Evolutionary conservation across 2,888 invertebrate species (phyloP).

Genomic region (Agriotes lineatus): DNA sequence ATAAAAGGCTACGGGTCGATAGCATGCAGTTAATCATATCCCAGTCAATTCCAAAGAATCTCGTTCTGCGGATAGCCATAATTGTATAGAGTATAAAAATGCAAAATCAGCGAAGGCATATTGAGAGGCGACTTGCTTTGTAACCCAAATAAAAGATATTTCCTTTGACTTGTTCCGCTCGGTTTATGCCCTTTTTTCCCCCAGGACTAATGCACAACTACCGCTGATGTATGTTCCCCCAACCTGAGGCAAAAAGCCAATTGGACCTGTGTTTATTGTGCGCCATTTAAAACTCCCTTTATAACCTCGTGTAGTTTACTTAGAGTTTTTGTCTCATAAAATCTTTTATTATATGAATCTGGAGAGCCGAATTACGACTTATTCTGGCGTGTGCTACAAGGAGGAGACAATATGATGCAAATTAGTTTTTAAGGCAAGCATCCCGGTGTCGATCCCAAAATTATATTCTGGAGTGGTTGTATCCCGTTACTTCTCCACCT

Average conservation of each 20-base stretch:
- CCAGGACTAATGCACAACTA: slow-evolving; percentile 37
- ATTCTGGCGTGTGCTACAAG: background rate
- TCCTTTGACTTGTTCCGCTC: slow-evolving; percentile 31
- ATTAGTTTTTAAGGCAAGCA: slow-evolving; percentile 13
- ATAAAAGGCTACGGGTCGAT: too few species aligned
- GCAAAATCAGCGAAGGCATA: slow-evolving; percentile 20
- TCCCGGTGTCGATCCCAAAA: background rate
- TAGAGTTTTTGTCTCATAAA: slow-evolving; percentile 20
- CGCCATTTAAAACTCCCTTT: slow-evolving; percentile 32
- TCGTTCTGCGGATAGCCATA: background rate
- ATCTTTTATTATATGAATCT: slow-evolving; percentile 21
- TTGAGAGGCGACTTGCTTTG: slow-evolving; percentile 12
- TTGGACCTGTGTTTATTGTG: slow-evolving; percentile 32
- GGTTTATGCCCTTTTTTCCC: slow-evolving; percentile 35
- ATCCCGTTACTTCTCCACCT: background rate
- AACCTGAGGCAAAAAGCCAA: slow-evolving; percentile 32
- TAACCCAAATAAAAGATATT: slow-evolving; percentile 22
- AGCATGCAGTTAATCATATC: too few species aligned
- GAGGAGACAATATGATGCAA: slow-evolving; percentile 3
- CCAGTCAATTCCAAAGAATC: background rate
- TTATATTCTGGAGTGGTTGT: background rate
- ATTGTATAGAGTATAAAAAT: slow-evolving; percentile 4
- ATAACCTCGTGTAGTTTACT: slow-evolving; percentile 24
- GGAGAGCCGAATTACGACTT: slow-evolving; percentile 1
- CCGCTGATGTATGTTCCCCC: slow-evolving; percentile 32